A percentile compares a stretch with the other conserved stretches of the same genome.
Evolutionary conservation across 1,140 invertebrate species (phyloP).

Genomic region (Pseudomyrmex gracilis): DNA sequence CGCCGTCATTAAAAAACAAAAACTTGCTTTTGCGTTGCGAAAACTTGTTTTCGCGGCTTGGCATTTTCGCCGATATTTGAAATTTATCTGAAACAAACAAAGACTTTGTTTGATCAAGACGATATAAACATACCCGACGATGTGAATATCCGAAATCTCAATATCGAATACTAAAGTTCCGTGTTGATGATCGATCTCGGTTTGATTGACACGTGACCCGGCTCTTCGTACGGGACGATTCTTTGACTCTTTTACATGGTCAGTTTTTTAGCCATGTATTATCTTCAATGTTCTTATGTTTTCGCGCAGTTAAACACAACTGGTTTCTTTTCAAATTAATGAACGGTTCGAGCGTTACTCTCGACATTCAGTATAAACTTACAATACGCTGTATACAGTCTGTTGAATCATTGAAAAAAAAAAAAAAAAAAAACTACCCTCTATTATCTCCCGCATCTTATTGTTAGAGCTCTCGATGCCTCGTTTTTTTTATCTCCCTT

Average conservation of each 20-base stretch:
- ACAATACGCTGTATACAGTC: background rate
- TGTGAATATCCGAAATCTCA: background rate
- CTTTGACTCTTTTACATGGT: constrained; percentile 30
- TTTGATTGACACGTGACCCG: constrained; percentile 10
- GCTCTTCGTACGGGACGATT: background rate
- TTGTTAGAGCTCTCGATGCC: no score
- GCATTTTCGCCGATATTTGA: background rate
- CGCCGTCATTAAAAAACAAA: background rate
- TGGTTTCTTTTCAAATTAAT: constrained; percentile 23
- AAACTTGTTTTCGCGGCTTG: background rate
- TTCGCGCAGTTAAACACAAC: background rate
- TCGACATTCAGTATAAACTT: constrained; percentile 26
- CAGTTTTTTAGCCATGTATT: background rate
- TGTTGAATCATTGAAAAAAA: no score
- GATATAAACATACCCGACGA: background rate
- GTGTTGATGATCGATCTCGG: constrained; percentile 5
- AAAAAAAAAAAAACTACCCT: no score
- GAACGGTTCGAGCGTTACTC: constrained; percentile 23
- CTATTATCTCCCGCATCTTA: no score
- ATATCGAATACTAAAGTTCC: background rate
- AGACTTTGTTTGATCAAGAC: background rate
- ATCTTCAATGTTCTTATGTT: constrained; percentile 34
- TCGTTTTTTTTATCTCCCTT: no score
- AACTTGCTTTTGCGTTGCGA: background rate
- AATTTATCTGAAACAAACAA: background rate